phyloP scores from a whole-genome alignment of 2,113 vertebrate genomes.

The Globicephala melas region DNA sequence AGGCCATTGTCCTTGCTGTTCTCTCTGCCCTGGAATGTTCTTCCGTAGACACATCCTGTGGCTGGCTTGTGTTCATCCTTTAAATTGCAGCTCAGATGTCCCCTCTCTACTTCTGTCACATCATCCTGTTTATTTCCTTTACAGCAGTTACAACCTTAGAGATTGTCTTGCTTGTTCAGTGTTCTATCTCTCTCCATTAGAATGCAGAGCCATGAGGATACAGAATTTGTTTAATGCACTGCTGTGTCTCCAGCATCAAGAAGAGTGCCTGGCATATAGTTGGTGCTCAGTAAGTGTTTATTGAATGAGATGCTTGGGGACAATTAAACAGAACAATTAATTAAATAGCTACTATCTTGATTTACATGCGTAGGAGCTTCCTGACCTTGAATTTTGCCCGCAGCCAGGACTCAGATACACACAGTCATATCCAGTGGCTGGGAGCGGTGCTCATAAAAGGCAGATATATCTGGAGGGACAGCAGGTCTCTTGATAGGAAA shows the following conservation, averaged over 20 bases:
- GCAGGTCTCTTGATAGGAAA: neutral
- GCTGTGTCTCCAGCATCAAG: neutral
- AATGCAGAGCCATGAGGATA: neutral
- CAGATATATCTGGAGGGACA: neutral
- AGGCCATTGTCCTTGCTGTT: neutral
- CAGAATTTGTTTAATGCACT: neutral
- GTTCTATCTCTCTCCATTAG: neutral
- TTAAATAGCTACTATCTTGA: neutral
- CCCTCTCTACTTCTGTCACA: neutral
- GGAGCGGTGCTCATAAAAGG: neutral
- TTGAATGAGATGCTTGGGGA: neutral
- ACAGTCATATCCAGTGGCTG: neutral
- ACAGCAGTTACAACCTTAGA: neutral
- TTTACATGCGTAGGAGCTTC: neutral
- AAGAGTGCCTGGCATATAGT: neutral
- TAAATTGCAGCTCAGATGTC: constrained; percentile 1
- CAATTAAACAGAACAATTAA: neutral
- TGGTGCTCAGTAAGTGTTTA: neutral
- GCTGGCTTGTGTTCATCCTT: neutral
- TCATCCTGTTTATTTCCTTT: neutral
- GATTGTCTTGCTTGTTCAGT: neutral
- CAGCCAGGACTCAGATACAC: neutral
- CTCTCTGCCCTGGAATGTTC: neutral
- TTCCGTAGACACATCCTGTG: neutral
- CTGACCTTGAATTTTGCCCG: neutral